Base-by-base conservation (phyloP, 1,140 invertebrate genomes). In the Agrypnia vestita region DNA sequence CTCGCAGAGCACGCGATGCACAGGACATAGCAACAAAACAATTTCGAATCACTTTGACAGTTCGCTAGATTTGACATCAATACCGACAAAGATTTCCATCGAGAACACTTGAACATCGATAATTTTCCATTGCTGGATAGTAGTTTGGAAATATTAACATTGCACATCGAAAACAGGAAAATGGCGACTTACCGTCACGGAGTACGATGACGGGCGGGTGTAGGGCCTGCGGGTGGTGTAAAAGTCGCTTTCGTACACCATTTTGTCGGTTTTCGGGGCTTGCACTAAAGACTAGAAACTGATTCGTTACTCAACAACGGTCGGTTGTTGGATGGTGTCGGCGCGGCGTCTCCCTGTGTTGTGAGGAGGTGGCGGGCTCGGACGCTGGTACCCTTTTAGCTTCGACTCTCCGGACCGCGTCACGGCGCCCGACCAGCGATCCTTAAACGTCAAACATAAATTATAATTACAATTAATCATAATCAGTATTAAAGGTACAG, bases 241-340 rank as follows among this genome's bases (percentile, higher is more conserved):
- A 89, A 96, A 96, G 90, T 96, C 95, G 91, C 93, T 94, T 91
- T 95, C 94, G 94, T 96, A 96, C 91, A 96, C 95, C 95, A 96
- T 96, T 87, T 92, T 92, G 89, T 86, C 85, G 85, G 84, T 80
- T 85, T 73, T 51, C 73, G 25, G 74, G 74, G 59, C 80, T 69
- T 85, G 82, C 67, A 56, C 71, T 74, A 56, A 64, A 64, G 71
- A 74, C 53, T 74, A 55, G 67, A n/a, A 15, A 71, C 69, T 73
- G 51, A 72, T 80, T 78, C 76, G 80, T 74, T 51, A 59, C 43
- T 49, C 46, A 64, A 59, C 17, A 47, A 49, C 75, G 74, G 15
- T 51, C 9, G 46, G 43, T 61, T 76, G 76, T 71, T 59, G 71
- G 72, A 59, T 75, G 49, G 43, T 53, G 56, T 74, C 59, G 73